Base-by-base conservation (phyloP, 2,113 vertebrate genomes). In the Ochotona princeps region DNA sequence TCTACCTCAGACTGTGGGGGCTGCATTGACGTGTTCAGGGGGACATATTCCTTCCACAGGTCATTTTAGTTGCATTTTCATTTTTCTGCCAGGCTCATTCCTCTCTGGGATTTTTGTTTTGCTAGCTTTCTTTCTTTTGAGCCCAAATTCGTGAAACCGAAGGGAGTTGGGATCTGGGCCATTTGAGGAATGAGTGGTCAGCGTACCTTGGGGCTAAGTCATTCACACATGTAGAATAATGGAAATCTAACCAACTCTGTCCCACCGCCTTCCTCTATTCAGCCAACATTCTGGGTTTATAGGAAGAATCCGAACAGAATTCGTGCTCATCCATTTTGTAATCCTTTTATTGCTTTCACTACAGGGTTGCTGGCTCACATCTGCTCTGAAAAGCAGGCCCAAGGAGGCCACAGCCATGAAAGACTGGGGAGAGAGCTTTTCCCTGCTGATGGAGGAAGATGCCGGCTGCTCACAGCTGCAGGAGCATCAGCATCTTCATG, bases 401-500 rank as follows among this genome's bases (percentile, higher is more conserved):
- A 23, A 3, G 80, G 61, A 81, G 73, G 72, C 30, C 38, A 44
- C 2, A 2, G 57, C 80, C 61, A 72, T 78, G 74, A 92, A 69
- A 83, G 72, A 60, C 72, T 75, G 28, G 18, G 49, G 69, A 21
- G 25, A 35, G 28, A 2, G 1, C 51, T 83, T 74, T 66, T 49
- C 47, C 47, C 61, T 80, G 17, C 30, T 60, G 85, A 38, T 11
- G 54, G 57, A 44, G 11, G 18, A 91, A 61, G 61, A 4, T 13
- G 21, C 26, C 73, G 0, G 0, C n/a, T 51, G 13, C 92, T 81
- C 65, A 38, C 3, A 38, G n/a, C 54, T 87, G 66, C 83, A 81
- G 90, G 72, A 82, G 73, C 67, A 44, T 57, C 38, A 9, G 86
- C 23, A 14, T 72, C 75, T 70, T 93, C 82, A 95, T 38, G 76